Percentiles rank a stretch among this genome's conserved stretches.
Evolutionary conservation across 2,888 invertebrate species (phyloP).

Genomic region (Mesopsocus fuscifrons): DNA sequence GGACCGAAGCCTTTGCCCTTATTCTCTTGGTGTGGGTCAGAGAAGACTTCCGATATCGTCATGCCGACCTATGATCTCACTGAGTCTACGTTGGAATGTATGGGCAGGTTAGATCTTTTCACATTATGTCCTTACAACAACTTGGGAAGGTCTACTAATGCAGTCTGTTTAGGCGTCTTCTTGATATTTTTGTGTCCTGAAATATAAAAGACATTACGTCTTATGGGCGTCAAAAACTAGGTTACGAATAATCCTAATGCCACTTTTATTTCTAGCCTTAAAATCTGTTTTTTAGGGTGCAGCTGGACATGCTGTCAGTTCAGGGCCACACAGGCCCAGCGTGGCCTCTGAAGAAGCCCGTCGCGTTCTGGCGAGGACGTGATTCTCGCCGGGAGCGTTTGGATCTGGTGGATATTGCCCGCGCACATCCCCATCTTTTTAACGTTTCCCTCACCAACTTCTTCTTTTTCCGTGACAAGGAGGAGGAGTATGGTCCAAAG

Average conservation of each 20-base stretch:
- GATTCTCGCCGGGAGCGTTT: conserved; percentile 76
- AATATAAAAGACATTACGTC: conserved; percentile 12
- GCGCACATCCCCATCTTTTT: conserved; percentile 53
- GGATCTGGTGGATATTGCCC: conserved; percentile 58
- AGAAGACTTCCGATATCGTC: conserved; percentile 67
- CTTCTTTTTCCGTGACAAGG: conserved; percentile 81
- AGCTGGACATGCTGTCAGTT: conserved; percentile 75
- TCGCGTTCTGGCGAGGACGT: conserved; percentile 81
- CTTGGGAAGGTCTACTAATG: too few relatives aligned
- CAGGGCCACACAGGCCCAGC: conserved; percentile 50
- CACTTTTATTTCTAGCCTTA: too few relatives aligned
- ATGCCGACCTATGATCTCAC: conserved; percentile 92
- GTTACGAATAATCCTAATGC: too few relatives aligned
- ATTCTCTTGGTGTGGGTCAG: conserved; percentile 93
- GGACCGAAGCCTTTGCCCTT: conserved; percentile 47
- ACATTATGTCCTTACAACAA: too few relatives aligned
- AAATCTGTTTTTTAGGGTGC: conserved; percentile 55
- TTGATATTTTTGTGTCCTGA: conserved; percentile 8
- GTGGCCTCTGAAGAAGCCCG: conserved; percentile 56
- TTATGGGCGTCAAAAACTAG: background rate
- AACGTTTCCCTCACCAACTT: conserved; percentile 90
- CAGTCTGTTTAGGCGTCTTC: too few relatives aligned
- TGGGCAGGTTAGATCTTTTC: conserved; percentile 74
- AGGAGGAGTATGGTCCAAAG: conserved; percentile 69
- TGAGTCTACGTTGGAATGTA: conserved; percentile 77